Evolutionary conservation across 2,888 invertebrate genomes (phyloP), one percentile per base, ranked within the genome.

Genomic region (Cyclophora punctaria): DNA sequence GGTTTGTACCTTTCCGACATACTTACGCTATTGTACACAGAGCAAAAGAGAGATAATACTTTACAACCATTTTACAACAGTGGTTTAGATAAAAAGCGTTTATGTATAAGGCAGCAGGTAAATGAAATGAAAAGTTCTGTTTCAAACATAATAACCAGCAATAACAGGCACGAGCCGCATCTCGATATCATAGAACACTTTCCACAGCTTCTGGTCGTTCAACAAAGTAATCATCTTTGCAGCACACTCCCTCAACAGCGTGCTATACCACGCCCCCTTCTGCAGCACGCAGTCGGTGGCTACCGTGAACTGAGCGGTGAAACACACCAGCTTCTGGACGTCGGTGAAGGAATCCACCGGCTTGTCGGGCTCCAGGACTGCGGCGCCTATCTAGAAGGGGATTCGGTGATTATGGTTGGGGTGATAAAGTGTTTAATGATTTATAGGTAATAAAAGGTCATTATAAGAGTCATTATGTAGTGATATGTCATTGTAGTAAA

Each of bases 111-210:
- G 20, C 20, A 20, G 20, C 20, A 20, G 20, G 20, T 20, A 20
- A 20, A 20, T 20, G 20, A 20, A 20, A 20, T 20, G 20, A 20
- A 20, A 20, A 20, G 20, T 20, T 20, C 20, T 20, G 20, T 20
- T 20, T 20, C 7, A 7, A 7, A 41, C 41, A 41, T 41, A 3
- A 7, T 41, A 5, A 86, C 89, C 80, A 55, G 88, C 75, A 54
- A 90, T 70, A 34, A 89, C 75, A 33, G 88, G 84, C 43, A 83
- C 53, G 20, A 89, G 64, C 47, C 66, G 75, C 79, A 85, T 86
- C 64, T 90, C 90, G n/a, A 89, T 73, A 3, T 82, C 69, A 1
- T 69, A 58, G 53, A 88, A 89, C 2, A 89, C 66, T n/a, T 66
- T 70, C 86, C 83, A 85, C 49, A 88, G 52, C 2, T 69, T 64